Evolutionary conservation across 2,888 invertebrate species (phyloP), one percentile per base, ranked within the genome.

Genomic region (Drosophila infuscata): DNA sequence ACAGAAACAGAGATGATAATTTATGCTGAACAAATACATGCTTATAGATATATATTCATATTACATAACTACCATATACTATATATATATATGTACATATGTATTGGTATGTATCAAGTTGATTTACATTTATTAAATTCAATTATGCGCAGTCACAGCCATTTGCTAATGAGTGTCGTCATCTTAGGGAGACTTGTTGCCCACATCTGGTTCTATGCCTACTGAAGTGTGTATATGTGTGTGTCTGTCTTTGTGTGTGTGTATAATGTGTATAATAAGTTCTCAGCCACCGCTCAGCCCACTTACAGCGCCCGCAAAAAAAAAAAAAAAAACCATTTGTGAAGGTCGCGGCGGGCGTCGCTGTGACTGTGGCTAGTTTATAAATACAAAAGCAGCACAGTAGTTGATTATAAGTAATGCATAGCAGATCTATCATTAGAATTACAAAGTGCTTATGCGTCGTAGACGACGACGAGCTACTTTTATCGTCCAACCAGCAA

Each of bases 371-470:
- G 82, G 71, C 70, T 54, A 59, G 70, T 74, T 87, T 81, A 80
- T 80, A 85, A 86, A 86, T 80, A 85, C 70, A 80, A 78, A 74
- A 81, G 77, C 81, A 81, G 61, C 68, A 66, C 75, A 81, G 51
- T 76, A 77, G 69, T 49, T 56, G 82, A 80, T 88, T 89, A 79
- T 69, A 86, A 79, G 80, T 77, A 84, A 61, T 69, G 43, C 54
- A 79, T 30, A 51, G 51, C 38, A 66, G 69, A 73, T 76, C 78
- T 76, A 73, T 63, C 80, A 79, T 79, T 80, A 76, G 80, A 76
- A 73, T 57, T 30, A 61, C 52, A 69, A 69, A 76, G 33, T 49
- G 33, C 11, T 62, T 61, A 68, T 75, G 76, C 63, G 71, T 52
- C 33, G 48, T 46, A 71, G 67, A 65, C 53, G 43, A 25, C 52